phyloP scores from a whole-genome alignment of 2,113 vertebrate genomes.

The Lasiurus cinereus region DNA sequence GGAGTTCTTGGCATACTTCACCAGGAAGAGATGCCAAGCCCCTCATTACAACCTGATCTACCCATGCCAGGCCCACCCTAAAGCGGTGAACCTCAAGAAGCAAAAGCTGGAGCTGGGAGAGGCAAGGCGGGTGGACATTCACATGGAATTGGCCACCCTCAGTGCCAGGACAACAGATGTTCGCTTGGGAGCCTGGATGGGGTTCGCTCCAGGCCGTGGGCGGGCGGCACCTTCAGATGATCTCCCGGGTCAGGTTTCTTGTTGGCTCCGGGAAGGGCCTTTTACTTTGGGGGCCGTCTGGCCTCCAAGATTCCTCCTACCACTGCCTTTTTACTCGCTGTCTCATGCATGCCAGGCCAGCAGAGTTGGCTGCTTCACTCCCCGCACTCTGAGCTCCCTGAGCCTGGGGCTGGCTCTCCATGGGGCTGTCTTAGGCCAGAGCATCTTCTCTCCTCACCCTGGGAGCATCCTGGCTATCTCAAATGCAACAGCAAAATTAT shows the following conservation, averaged over 20 bases:
- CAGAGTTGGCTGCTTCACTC: background rate
- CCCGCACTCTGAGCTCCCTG: background rate
- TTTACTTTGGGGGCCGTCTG: conserved; percentile 72
- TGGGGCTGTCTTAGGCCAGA: background rate
- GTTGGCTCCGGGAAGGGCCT: conserved; percentile 56
- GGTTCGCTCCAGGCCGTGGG: conserved; percentile 69
- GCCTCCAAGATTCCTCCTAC: conserved; percentile 73
- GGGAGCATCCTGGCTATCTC: background rate
- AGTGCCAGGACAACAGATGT: conserved; percentile 73
- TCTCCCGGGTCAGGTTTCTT: conserved; percentile 68
- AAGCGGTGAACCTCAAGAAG: conserved; percentile 7
- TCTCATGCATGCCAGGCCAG: background rate
- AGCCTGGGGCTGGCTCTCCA: background rate
- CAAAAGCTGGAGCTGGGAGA: background rate
- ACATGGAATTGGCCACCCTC: background rate
- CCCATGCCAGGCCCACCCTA: background rate
- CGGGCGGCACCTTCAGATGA: conserved; percentile 80
- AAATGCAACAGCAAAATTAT: fast-evolving
- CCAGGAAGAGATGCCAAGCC: background rate
- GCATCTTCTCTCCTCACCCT: background rate
- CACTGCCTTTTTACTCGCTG: conserved; percentile 59
- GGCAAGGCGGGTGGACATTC: background rate
- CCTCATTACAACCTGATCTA: background rate
- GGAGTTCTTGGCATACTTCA: background rate
- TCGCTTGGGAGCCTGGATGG: conserved; percentile 54